Conservation (phyloP, 2,113 vertebrate genomes). For the Marmota flaviventris region DNA sequence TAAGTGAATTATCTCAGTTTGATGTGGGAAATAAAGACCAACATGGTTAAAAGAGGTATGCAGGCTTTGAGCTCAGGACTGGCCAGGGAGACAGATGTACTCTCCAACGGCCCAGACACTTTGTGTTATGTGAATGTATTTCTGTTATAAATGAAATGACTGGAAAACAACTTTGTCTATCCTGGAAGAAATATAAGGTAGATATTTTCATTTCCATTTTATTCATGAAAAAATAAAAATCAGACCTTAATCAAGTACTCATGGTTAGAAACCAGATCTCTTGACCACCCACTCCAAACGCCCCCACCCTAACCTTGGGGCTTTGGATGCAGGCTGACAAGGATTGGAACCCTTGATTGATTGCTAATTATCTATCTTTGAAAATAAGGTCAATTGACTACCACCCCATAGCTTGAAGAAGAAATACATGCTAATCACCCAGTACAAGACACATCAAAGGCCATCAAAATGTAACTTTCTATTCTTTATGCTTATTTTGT, state of each 20-base stretch:
- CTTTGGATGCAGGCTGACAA: neutral
- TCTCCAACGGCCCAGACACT: neutral
- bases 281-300: neutral
- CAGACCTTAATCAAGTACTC: neutral
- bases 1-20: neutral
- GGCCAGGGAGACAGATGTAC: neutral
- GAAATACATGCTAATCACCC: neutral
- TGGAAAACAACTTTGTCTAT: neutral
- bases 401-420: no score
- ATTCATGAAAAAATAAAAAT: neutral
- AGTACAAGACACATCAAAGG: no score
- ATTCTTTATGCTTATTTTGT: neutral
- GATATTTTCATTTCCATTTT: neutral
- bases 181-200: neutral
- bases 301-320: neutral
- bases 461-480: neutral
- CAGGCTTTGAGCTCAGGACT: rapidly evolving
- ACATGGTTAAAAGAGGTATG: neutral
- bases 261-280: neutral
- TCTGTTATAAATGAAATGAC: neutral
- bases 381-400: neutral
- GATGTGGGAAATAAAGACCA: neutral
- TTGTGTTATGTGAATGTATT: neutral
- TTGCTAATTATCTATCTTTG: neutral
- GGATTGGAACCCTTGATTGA: neutral